Percentiles rank a stretch among this genome's conserved stretches.
These are phyloP conservation scores for Prinia subflava DNA, from an alignment of 2,113 vertebrate species.

Conservation along the genomic window DNA sequence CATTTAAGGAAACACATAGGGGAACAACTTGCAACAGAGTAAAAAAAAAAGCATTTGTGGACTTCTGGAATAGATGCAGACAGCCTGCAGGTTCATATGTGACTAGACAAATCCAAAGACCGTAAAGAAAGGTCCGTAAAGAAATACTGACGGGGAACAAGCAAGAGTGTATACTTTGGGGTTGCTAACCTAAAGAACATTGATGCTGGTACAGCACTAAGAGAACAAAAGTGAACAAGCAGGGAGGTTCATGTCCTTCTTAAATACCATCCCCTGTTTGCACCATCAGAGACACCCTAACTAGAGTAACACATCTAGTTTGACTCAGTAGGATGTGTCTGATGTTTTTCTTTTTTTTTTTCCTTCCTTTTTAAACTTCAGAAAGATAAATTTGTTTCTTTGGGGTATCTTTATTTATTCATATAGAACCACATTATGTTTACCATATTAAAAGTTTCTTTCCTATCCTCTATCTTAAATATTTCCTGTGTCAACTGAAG, in stretches of 20 bases:
- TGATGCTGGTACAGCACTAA: neutral
- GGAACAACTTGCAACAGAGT: neutral
- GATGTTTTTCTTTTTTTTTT: neutral
- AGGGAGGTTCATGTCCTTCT: neutral
- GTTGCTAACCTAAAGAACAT: neutral
- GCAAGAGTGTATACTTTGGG: neutral
- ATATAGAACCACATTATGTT: neutral
- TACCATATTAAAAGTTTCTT: neutral
- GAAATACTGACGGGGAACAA: neutral
- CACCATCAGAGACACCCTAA: neutral
- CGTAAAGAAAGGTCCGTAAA: neutral
- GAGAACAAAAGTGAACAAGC: neutral
- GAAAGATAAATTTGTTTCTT: neutral
- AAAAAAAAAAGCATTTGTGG: neutral
- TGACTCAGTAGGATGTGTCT: neutral
- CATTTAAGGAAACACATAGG: neutral
- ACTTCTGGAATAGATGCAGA: neutral
- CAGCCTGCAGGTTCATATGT: neutral
- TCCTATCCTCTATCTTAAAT: neutral
- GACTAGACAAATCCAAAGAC: neutral
- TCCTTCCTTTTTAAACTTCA: neutral
- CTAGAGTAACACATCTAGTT: neutral
- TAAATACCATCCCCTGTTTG: neutral
- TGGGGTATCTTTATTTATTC: neutral
- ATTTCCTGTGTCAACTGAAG: neutral